Conservation (phyloP, 1,140 invertebrate genomes). For the Polypedilum pembai region DNA sequence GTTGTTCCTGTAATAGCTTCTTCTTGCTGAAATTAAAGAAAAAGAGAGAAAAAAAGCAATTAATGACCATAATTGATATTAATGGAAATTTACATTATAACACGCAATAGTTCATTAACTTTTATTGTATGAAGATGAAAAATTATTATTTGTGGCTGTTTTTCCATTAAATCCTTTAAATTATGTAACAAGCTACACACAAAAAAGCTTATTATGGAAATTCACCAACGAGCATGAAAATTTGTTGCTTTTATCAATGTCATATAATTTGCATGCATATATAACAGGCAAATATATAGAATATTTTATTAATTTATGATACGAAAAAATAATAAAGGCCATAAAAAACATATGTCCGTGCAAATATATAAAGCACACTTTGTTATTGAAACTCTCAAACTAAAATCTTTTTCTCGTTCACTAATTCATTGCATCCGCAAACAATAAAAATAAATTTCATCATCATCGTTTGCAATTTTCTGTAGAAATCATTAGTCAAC, state of each 20-base stretch:
- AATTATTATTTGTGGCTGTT: background rate
- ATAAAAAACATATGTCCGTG: background rate
- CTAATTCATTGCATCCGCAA: conserved; percentile 4
- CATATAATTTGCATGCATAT: background rate
- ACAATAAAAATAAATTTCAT: background rate
- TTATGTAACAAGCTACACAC: background rate
- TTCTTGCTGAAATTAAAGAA: background rate
- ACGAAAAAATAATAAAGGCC: background rate
- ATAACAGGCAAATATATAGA: background rate
- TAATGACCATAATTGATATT: background rate
- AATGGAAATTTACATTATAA: background rate
- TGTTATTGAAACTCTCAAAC: background rate
- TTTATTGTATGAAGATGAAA: too few species aligned
- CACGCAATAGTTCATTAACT: too few species aligned
- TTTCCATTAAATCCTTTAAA: background rate
- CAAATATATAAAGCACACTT: background rate
- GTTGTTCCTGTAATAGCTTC: background rate
- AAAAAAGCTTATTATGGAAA: background rate
- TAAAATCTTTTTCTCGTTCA: too few species aligned
- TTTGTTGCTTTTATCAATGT: background rate
- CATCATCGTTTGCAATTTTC: background rate
- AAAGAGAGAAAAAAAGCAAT: background rate
- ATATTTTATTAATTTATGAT: conserved; percentile 14
- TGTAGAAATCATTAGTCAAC: too few species aligned
- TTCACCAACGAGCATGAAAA: too few species aligned